Percentiles rank a stretch among this genome's conserved stretches.
phyloP scores from a whole-genome alignment of 1,140 invertebrate species.

The Euura saliciscinereae region DNA sequence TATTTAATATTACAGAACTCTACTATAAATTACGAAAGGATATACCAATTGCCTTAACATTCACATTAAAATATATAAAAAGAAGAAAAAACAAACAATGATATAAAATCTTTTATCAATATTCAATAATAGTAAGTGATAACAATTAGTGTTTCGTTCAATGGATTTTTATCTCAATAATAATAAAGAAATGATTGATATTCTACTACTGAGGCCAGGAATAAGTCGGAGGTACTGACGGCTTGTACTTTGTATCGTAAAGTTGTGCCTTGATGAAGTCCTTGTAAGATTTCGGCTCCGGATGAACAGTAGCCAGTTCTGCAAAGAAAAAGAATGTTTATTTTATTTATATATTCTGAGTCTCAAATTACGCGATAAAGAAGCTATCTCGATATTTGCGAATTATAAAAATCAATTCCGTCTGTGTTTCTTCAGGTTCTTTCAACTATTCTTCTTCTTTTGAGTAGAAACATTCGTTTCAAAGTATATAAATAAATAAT shows the following conservation, averaged over 20 bases:
- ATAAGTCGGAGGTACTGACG: slow-evolving; percentile 72
- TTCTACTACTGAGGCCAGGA: slow-evolving; percentile 65
- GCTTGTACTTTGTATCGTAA: slow-evolving; percentile 76
- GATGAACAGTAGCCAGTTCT: slow-evolving; percentile 78
- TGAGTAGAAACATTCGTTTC: no score
- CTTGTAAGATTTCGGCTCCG: slow-evolving; percentile 76
- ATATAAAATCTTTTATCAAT: no score
- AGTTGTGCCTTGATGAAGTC: slow-evolving; percentile 82
- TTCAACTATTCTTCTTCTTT: slow-evolving; percentile 17
- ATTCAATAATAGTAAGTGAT: no score
- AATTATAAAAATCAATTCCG: no score
- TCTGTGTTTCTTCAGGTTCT: neutral
- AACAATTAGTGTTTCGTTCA: no score
- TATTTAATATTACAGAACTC: neutral
- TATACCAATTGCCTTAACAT: neutral
- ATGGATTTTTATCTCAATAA: no score
- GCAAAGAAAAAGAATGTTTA: slow-evolving; percentile 32
- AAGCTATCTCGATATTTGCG: no score
- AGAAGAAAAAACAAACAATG: no score
- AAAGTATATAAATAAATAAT: slow-evolving; percentile 24
- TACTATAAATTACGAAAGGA: neutral
- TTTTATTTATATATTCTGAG: no score
- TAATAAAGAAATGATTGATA: neutral
- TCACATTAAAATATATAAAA: neutral
- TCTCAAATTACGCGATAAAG: no score